Base-by-base conservation (phyloP, 2,888 invertebrate genomes). In the Criorhina ranunculi region DNA sequence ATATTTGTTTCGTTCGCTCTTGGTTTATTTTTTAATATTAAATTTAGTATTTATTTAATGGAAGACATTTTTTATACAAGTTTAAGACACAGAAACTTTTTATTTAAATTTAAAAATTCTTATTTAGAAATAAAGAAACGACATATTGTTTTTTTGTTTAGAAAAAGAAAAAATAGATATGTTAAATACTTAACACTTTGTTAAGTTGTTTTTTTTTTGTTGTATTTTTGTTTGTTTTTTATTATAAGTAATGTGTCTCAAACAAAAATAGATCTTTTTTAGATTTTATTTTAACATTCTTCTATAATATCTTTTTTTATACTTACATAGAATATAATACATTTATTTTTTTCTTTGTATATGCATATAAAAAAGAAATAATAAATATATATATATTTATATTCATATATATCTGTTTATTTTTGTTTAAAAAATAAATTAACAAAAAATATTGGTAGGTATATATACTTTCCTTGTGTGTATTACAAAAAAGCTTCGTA, bases 71-170 rank as follows among this genome's bases (percentile, higher is more conserved):
- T 87, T 91, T 91, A 91, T 91, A 91, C 91, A 91, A 91, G 91
- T 91, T 91, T 91, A 91, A 91, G 91, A 91, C 91, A 91, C 91
- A 91, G 91, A 91, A 91, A 91, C 90, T 91, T 90, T 89, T 89
- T 87, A 87, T 69, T 57, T 87, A 62, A 86, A 75, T 62, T 78
- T 75, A 70, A 75, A 67, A 66, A 53, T 55, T 12, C 59, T 80
- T 86, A 29, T 15, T 46, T 70, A 70, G 64, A 83, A 86, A 80
- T 88, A 72, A 87, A 82, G 86, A 59, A 86, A 86, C 79, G 15
- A 76, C 55, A n/a, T n/a, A n/a, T n/a, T n/a, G n/a, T n/a, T 44
- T 76, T 35, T 46, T 70, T 75, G 60, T 67, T 42, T 82, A 17
- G 46, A 29, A 57, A 57, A 73, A 73, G 44, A 66, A 72, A 79